phyloP scores from a whole-genome alignment of 2,888 invertebrate species.

The Drosophila multiciliata region DNA sequence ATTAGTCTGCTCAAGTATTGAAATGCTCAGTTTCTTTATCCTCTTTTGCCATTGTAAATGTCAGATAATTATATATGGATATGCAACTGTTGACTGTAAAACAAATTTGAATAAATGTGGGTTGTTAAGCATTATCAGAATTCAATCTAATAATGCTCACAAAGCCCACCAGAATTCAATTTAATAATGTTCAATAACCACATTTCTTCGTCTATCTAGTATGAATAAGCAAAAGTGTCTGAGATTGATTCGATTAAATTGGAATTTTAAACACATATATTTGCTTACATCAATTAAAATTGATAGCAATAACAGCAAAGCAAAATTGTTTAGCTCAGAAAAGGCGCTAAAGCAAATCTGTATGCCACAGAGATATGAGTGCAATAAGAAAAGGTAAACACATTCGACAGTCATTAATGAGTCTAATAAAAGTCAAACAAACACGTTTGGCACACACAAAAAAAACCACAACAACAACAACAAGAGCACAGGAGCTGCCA shows the following conservation, averaged over 20 bases:
- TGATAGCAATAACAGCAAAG: conserved; percentile 40
- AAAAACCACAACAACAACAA: background rate
- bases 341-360: conserved; percentile 58
- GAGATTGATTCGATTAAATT: conserved; percentile 55
- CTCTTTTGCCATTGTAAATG: background rate
- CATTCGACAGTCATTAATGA: conserved; percentile 46
- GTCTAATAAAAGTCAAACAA: conserved; percentile 44
- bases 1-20: background rate
- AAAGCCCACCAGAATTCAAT: too few species aligned
- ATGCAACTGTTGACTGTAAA: background rate
- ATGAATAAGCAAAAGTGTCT: conserved; percentile 7
- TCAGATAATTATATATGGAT: background rate
- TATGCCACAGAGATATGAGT: conserved; percentile 22
- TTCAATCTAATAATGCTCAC: too few species aligned
- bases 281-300: conserved; percentile 40
- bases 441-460: background rate
- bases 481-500: conserved; percentile 9
- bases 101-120: background rate
- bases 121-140: too few species aligned
- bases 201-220: too few species aligned
- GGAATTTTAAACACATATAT: conserved; percentile 25
- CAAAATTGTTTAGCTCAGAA: conserved; percentile 64
- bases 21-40: background rate
- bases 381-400: conserved; percentile 53
- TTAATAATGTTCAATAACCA: background rate